Conservation (phyloP, 2,888 invertebrate genomes). For the Drosophila anceps region DNA sequence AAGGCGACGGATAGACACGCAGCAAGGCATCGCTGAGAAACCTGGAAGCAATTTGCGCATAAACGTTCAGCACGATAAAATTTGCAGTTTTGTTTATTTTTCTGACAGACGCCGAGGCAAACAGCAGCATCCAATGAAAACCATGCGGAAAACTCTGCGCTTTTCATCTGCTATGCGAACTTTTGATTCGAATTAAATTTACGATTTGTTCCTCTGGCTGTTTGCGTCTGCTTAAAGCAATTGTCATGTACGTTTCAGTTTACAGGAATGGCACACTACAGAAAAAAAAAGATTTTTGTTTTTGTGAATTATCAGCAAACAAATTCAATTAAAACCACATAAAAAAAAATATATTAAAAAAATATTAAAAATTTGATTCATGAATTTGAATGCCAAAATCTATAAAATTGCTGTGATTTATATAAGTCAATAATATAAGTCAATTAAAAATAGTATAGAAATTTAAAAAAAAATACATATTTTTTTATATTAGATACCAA, state of each 20-base stretch:
- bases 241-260: constrained; percentile 24
- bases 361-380: no score
- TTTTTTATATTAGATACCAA: no score
- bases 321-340: no score
- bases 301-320: no score
- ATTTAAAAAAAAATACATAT: no score
- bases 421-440: no score
- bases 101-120: constrained; percentile 71
- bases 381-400: no score
- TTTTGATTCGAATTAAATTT: constrained; percentile 74
- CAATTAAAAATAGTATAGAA: no score
- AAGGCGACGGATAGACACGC: constrained; percentile 56
- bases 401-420: no score
- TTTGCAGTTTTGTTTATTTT: constrained; percentile 82
- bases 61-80: constrained; percentile 80
- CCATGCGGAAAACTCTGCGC: constrained; percentile 42
- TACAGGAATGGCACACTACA: not conserved
- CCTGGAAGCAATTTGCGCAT: constrained; percentile 82
- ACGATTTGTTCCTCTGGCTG: constrained; percentile 36
- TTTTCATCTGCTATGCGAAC: constrained; percentile 34
- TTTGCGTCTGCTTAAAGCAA: constrained; percentile 44
- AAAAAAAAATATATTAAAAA: no score
- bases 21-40: constrained; percentile 59
- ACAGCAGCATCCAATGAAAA: constrained; percentile 44
- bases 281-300: no score